Evolutionary conservation across 1,140 invertebrate genomes (phyloP).

Genomic region (Delia radicum): DNA sequence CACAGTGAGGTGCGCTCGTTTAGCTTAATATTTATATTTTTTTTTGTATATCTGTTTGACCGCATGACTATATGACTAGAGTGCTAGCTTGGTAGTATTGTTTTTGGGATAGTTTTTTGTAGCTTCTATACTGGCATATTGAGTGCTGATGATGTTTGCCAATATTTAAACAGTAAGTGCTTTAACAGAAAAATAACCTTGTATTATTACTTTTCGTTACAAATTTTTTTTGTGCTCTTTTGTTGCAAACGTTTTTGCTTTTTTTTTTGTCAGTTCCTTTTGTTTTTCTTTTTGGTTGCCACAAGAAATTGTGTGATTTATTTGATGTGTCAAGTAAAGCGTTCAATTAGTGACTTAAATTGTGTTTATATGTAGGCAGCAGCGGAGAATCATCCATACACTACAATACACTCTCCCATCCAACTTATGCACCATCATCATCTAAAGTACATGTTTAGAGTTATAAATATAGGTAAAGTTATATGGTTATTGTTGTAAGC

Average conservation of each 20-base stretch:
- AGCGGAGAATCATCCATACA: background rate
- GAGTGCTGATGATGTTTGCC: conserved; percentile 23
- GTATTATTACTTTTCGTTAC: background rate
- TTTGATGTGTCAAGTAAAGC: conserved; percentile 52
- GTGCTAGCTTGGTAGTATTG: background rate
- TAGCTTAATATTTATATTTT: too few relatives aligned
- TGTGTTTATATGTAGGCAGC: conserved; percentile 34
- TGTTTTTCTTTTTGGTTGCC: conserved; percentile 5
- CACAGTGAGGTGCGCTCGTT: too few relatives aligned
- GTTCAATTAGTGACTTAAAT: conserved; percentile 55
- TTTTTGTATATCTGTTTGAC: too few relatives aligned
- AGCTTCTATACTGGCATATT: conserved; percentile 8
- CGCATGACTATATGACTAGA: background rate
- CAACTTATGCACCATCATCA: background rate
- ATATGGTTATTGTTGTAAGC: conserved; percentile 21
- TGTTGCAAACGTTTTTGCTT: background rate
- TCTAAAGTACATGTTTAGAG: conserved; percentile 18
- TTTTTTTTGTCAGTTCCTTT: background rate
- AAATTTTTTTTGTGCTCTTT: background rate
- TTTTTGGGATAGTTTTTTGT: background rate
- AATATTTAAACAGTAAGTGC: conserved; percentile 24
- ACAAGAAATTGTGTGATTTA: conserved; percentile 48
- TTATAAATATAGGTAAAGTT: conserved; percentile 24
- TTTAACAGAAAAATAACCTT: conserved; percentile 22
- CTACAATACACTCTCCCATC: background rate